Base-by-base conservation (phyloP, 2,888 invertebrate genomes). In the Caenorhabditis becei region DNA sequence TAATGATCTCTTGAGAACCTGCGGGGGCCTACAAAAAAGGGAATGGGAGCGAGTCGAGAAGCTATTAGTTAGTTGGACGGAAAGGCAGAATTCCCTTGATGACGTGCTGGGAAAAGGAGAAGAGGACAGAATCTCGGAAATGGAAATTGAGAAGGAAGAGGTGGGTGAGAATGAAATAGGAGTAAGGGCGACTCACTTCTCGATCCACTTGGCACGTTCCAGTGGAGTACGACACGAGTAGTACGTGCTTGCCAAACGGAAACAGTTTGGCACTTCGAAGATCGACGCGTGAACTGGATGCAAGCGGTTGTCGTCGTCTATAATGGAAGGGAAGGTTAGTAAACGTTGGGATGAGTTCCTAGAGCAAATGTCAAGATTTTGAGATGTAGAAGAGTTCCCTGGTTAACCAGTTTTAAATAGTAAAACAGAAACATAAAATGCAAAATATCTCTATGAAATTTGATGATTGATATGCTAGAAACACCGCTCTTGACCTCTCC, bases 281-380 rank as follows among this genome's bases (percentile, higher is more conserved):
- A 91, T 86, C 2, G 91, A 91, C 8, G 90, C 84, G 66, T 91
- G 91, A n/a, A 91, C 88, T 1, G 89, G 89, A 32, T 88, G 89
- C 11, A 90, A 82, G 16, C 84, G 77, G 16, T 84, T 83, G 54
- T 89, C 83, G 18, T 79, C 70, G 41, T 82, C 88, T 87, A 77
- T 72, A 84, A 69, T 35, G 10, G 35, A 8, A 5, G 35, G 35
- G 35, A 35, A n/a, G n/a, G n/a, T n/a, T n/a, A n/a, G n/a, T n/a
- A n/a, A n/a, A n/a, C n/a, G n/a, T n/a, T n/a, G n/a, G n/a, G n/a
- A n/a, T n/a, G n/a, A n/a, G n/a, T n/a, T n/a, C n/a, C n/a, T n/a
- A n/a, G n/a, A n/a, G n/a, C n/a, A n/a, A n/a, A n/a, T n/a, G n/a
- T n/a, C n/a, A n/a, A n/a, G n/a, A n/a, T n/a, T n/a, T n/a, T n/a